phyloP scores from a whole-genome alignment of 2,888 invertebrate species.

The Neria commutata region DNA sequence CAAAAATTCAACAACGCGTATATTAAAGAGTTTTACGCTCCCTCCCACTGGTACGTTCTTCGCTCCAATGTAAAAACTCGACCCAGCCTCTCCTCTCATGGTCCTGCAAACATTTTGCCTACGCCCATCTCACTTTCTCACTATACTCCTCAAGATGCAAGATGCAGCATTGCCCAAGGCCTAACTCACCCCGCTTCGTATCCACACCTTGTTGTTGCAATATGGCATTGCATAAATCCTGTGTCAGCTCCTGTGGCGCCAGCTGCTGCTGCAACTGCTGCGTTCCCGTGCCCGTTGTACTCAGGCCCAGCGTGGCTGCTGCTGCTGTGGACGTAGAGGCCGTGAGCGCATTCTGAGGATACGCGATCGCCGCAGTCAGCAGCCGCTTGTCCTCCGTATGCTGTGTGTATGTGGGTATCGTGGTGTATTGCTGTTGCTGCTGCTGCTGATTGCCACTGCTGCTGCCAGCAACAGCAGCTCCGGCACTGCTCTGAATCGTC shows the following conservation, averaged over 20 bases:
- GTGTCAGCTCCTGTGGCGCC: constrained; percentile 59
- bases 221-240: constrained; percentile 61
- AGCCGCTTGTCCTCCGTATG: constrained; percentile 49
- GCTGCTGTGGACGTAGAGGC: constrained; percentile 36
- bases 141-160: too few species aligned
- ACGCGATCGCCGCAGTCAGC: constrained; percentile 48
- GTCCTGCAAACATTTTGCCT: too few species aligned
- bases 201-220: constrained; percentile 60
- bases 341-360: constrained; percentile 49
- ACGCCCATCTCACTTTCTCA: too few species aligned
- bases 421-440: constrained; percentile 52
- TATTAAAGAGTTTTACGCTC: too few species aligned
- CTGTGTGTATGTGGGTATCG: constrained; percentile 44
- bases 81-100: too few species aligned
- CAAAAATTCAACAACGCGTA: too few species aligned
- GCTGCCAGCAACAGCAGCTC: too few species aligned
- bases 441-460: constrained; percentile 34
- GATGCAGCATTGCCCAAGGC: constrained; percentile 3
- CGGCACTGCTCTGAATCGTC: constrained; percentile 38
- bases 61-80: too few species aligned
- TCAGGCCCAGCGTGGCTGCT: constrained; percentile 14
- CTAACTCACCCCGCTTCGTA: constrained; percentile 50
- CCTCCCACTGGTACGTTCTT: too few species aligned
- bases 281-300: background rate
- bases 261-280: constrained; percentile 49